Percentiles rank a stretch among this genome's conserved stretches.
Conservation (phyloP, 2,113 vertebrate species). For the Mustelus asterias region DNA sequence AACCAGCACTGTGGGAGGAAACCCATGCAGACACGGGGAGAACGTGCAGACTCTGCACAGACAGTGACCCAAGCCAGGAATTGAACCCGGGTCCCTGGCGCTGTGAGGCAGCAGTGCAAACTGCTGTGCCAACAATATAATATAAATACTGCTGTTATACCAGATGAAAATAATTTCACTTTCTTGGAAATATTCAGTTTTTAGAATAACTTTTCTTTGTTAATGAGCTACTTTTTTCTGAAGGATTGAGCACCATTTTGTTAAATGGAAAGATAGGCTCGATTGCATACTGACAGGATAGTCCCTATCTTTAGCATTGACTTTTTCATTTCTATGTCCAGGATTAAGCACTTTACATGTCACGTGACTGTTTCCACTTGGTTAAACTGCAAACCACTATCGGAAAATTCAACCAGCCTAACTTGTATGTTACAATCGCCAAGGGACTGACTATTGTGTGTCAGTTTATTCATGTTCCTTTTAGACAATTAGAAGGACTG, state of each 20-base stretch:
- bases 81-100: no score
- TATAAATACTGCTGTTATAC: no score
- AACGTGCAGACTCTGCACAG: no score
- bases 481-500: not conserved
- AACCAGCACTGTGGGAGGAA: no score
- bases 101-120: no score
- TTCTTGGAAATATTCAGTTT: not conserved
- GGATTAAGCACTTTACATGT: not conserved
- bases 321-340: not conserved
- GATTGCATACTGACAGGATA: not conserved
- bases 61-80: no score
- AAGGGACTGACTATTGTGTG: not conserved
- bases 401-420: not conserved
- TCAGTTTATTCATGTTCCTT: not conserved
- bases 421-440: not conserved
- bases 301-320: not conserved
- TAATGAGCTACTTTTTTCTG: not conserved
- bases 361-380: not conserved
- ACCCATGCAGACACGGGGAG: no score
- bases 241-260: not conserved
- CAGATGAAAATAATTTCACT: not conserved
- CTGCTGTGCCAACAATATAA: no score
- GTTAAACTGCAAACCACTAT: not conserved
- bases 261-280: not conserved
- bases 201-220: not conserved